Conservation (phyloP, 2,888 invertebrate genomes). For the Spodoptera picta region DNA sequence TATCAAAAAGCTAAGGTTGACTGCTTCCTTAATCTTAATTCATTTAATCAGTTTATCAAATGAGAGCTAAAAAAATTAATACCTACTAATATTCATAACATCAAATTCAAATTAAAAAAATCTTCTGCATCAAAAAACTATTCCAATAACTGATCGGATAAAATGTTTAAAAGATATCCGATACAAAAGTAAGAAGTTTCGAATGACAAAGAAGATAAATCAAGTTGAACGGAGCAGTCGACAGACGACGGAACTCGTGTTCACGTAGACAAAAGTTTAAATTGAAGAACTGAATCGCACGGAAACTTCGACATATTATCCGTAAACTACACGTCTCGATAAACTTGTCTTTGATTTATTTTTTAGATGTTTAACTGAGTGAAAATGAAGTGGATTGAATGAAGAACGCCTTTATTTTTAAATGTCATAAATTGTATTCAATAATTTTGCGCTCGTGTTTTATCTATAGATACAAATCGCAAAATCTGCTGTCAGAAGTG, state of each 20-base stretch:
- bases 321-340: constrained; percentile 9
- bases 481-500: too few relatives aligned
- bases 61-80: too few relatives aligned
- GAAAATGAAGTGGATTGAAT: background rate
- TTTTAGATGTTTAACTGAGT: constrained; percentile 14
- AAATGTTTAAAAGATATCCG: constrained; percentile 1
- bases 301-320: constrained; percentile 28
- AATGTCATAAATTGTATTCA: too few relatives aligned
- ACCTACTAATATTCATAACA: background rate
- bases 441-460: too few relatives aligned
- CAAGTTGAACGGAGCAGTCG: constrained; percentile 32
- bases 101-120: background rate
- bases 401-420: too few relatives aligned
- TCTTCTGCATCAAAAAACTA: constrained; percentile 5
- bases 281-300: constrained; percentile 51
- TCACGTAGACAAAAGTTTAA: constrained; percentile 46
- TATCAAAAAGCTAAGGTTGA: too few relatives aligned
- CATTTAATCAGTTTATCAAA: too few relatives aligned
- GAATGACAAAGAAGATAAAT: constrained; percentile 45
- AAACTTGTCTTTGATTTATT: constrained; percentile 15
- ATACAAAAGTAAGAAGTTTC: constrained; percentile 39
- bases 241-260: constrained; percentile 19
- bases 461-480: too few relatives aligned
- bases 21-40: too few relatives aligned
- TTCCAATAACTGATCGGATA: constrained; percentile 4